A percentile compares a stretch with the other conserved stretches of the same genome.
These are phyloP conservation scores for Perognathus longimembris DNA, from an alignment of 2,113 vertebrate species.

Conservation along the genomic window DNA sequence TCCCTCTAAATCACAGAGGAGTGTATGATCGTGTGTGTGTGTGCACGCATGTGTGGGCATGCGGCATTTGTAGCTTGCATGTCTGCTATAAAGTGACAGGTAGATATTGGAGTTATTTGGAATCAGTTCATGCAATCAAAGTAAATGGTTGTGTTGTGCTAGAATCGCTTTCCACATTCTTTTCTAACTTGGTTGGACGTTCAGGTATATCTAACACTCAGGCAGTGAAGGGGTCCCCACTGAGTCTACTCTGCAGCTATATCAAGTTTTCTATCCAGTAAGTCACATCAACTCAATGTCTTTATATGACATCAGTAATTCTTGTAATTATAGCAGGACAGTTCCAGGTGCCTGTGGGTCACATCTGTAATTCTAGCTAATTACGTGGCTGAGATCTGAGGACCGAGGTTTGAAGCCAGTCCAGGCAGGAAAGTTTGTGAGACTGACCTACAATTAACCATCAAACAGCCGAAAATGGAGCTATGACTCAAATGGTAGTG, in stretches of 20 bases:
- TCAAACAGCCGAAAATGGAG: too few relatives aligned
- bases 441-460: too few relatives aligned
- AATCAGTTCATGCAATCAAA: background rate
- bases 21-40: too few relatives aligned
- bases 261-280: background rate
- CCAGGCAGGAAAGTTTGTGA: too few relatives aligned
- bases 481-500: too few relatives aligned
- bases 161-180: background rate
- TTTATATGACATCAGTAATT: background rate
- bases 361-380: too few relatives aligned
- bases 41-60: too few relatives aligned
- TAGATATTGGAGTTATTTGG: background rate
- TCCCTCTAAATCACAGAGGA: background rate
- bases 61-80: background rate
- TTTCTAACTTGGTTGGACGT: background rate
- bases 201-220: background rate
- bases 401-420: too few relatives aligned
- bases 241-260: background rate
- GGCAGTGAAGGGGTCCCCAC: background rate
- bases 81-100: background rate
- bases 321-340: background rate
- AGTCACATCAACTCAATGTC: background rate
- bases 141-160: background rate
- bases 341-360: background rate
- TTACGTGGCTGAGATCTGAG: too few relatives aligned